Conservation (phyloP, 2,888 invertebrate species). For the Aspidiotus rigidus region DNA sequence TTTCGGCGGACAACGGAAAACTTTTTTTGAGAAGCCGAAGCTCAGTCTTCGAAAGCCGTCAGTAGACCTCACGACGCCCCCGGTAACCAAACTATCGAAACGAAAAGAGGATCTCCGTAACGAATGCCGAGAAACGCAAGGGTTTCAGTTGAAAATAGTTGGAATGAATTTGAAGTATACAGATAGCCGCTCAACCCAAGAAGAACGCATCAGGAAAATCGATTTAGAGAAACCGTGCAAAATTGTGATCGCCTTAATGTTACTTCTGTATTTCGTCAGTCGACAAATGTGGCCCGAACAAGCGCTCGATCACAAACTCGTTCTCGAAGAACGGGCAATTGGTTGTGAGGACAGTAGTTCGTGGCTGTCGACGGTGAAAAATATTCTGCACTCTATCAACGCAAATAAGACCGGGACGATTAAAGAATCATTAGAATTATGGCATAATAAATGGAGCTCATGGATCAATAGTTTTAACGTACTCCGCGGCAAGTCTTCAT, state of each 20-base stretch:
- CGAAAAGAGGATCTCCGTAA: not conserved
- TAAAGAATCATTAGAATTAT: no score
- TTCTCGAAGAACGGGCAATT: no score
- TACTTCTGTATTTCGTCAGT: no score
- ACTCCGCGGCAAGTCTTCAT: no score
- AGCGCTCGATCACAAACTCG: no score
- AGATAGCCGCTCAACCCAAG: not conserved
- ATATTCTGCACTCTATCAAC: no score
- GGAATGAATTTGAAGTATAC: conserved; percentile 20
- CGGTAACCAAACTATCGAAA: not conserved
- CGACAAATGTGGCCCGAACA: no score
- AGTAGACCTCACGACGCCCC: not conserved
- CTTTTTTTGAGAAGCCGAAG: not conserved
- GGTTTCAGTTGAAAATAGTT: conserved; percentile 3
- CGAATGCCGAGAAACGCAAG: not conserved
- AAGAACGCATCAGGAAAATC: conserved; percentile 10
- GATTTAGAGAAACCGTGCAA: conserved; percentile 20
- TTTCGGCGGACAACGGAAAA: not conserved
- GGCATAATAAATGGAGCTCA: no score
- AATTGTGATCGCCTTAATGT: conserved; percentile 15
- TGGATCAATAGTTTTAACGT: no score
- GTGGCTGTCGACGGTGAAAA: no score
- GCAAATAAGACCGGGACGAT: no score
- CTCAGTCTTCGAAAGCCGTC: not conserved
- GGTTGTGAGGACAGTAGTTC: no score